A percentile compares a stretch with the other conserved stretches of the same genome.
phyloP scores from a whole-genome alignment of 2,888 invertebrate genomes.

The Troilus luridus region DNA sequence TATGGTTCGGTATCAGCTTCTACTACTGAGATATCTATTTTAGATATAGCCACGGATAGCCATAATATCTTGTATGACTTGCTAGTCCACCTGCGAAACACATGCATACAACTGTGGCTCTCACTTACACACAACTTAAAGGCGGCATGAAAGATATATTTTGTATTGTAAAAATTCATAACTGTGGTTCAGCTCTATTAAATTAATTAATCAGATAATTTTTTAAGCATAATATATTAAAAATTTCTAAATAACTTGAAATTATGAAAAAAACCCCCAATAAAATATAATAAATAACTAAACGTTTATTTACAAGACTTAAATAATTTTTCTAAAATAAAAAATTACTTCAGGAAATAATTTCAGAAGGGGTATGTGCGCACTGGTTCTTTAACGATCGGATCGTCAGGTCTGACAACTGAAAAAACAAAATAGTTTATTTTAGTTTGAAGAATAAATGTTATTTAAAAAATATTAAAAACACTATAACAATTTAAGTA shows the following conservation, averaged over 20 bases:
- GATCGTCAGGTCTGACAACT: constrained; percentile 66
- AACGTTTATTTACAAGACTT: constrained; percentile 23
- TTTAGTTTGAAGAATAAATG: not conserved
- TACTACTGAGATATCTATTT: no score
- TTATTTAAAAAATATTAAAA: not conserved
- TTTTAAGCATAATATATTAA: no score
- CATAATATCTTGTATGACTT: no score
- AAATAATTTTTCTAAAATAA: not conserved
- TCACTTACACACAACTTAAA: no score
- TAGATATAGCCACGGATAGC: no score
- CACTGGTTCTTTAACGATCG: constrained; percentile 32
- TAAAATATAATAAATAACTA: not conserved
- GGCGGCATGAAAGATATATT: no score
- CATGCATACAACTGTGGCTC: no score
- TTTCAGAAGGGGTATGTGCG: constrained; percentile 34
- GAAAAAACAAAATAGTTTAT: constrained; percentile 65
- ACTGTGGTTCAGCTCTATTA: no score
- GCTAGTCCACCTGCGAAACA: no score
- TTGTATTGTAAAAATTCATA: no score
- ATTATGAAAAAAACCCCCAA: not conserved
- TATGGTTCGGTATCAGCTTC: no score
- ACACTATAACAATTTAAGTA: not conserved
- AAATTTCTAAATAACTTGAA: not conserved
- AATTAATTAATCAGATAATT: no score
- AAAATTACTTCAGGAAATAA: not conserved